Evolutionary conservation across 2,113 vertebrate species (phyloP).

Genomic region (Lamprologus tigripictilis): DNA sequence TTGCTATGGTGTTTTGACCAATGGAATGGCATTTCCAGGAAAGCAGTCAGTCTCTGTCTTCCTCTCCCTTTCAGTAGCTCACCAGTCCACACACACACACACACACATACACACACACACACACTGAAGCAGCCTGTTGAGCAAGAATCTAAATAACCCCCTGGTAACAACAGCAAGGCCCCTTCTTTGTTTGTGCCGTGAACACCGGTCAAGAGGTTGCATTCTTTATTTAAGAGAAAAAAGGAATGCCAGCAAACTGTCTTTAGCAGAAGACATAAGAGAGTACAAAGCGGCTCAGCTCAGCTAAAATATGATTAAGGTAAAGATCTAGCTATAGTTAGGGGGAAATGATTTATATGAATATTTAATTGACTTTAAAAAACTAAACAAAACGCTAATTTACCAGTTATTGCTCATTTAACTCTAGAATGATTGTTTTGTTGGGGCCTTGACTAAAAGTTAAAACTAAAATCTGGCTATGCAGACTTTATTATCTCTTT

Average conservation of each 20-base stretch:
- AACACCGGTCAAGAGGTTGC: constrained; percentile 18
- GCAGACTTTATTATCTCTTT: not conserved
- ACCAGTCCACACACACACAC: not conserved
- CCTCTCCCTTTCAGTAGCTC: not conserved
- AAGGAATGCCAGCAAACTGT: not conserved
- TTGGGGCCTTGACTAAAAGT: not conserved
- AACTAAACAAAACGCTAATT: not conserved
- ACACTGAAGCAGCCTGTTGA: constrained; percentile 27
- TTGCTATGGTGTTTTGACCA: constrained; percentile 67
- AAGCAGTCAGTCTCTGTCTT: constrained; percentile 25
- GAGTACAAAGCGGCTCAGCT: not conserved
- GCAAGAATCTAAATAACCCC: constrained; percentile 33
- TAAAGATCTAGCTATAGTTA: not conserved
- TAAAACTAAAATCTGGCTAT: not conserved
- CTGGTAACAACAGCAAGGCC: constrained; percentile 23
- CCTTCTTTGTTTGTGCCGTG: constrained; percentile 20
- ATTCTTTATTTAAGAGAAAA: not conserved
- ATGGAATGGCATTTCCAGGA: constrained; percentile 57
- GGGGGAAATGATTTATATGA: not conserved
- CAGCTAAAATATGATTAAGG: not conserved
- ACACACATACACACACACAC: not conserved
- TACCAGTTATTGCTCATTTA: not conserved
- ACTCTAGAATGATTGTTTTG: not conserved
- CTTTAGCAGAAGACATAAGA: not conserved
- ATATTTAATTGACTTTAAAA: not conserved